Evolutionary conservation across 2,888 invertebrate genomes (phyloP), one percentile per base, ranked within the genome.

Genomic region (Luperina nickerlii): DNA sequence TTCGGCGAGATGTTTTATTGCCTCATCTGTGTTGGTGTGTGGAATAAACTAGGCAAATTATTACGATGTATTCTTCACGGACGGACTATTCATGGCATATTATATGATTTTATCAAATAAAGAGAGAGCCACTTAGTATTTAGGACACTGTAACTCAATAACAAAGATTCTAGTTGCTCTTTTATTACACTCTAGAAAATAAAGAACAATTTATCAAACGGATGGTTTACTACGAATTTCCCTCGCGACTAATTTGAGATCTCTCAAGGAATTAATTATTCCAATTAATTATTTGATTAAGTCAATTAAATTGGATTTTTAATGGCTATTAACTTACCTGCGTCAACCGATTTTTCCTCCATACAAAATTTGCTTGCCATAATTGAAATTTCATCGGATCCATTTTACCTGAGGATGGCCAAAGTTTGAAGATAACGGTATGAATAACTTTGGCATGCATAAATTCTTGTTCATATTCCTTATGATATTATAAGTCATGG

Each of bases 401-500:
- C 69, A 80, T 85, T 86, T 62, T 80, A 84, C 84, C 87, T 87
- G 80, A 70, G 38, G 9, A 75, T 69, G 87, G 87, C 76, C 69
- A 80, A 85, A 85, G 80, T 85, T 85, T 75, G 69, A 87, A 77
- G 74, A 80, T 79, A 79, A 68, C 80, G 66, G 74, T 73, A 87
- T 87, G 85, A 87, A 84, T 87, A 87, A 85, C 87, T 87, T 85
- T 69, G n/a, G 72, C 79, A 87, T 85, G 72, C 72, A 84, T 85
- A 84, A 85, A 84, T 87, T 87, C 79, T 65, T 76, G 68, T 75
- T 84, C 87, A 67, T 79, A 57, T 70, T 84, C 65, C 79, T 79
- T 18, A 72, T 9, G 57, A 79, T 74, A 74, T 80, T 87, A 87
- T 87, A 85, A 76, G 74, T 87, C 76, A 75, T 84, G 71, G 15